A percentile compares a stretch with the other conserved stretches of the same genome.
These are phyloP conservation scores for Pediacus dermestoides DNA, from an alignment of 2,888 invertebrate species.

Conservation along the genomic window DNA sequence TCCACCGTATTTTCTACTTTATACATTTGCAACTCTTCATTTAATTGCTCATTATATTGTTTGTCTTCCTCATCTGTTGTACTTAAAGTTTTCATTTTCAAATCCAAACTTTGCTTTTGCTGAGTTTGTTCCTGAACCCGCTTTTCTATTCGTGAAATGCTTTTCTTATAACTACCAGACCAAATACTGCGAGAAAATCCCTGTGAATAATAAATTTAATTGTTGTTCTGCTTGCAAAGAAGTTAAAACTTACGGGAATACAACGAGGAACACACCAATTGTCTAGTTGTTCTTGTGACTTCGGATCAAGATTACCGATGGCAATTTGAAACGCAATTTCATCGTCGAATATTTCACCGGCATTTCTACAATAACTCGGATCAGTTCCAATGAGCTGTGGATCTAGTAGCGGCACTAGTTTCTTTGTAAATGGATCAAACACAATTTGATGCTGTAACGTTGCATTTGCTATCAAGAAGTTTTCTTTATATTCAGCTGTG, in stretches of 20 bases:
- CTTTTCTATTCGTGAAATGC: too few species aligned
- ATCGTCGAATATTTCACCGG: constrained; percentile 65
- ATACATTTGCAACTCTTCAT: too few species aligned
- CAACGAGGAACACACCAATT: constrained; percentile 39
- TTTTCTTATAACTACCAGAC: constrained; percentile 25
- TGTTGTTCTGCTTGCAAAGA: too few species aligned
- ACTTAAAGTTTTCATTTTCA: too few species aligned
- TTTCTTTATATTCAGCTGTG: constrained; percentile 79
- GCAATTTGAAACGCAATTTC: constrained; percentile 76
- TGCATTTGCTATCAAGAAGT: constrained; percentile 82
- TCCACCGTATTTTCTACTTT: too few species aligned
- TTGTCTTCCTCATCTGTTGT: too few species aligned
- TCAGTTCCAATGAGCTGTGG: constrained; percentile 59
- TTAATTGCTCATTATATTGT: too few species aligned
- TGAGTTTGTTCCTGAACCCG: too few species aligned
- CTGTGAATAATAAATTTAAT: constrained; percentile 15
- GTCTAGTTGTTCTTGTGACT: constrained; percentile 50
- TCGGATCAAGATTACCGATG: constrained; percentile 83
- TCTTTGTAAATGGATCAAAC: constrained; percentile 76
- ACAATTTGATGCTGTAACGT: constrained; percentile 94
- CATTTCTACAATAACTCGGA: constrained; percentile 64
- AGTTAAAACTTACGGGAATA: too few species aligned
- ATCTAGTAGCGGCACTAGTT: constrained; percentile 71
- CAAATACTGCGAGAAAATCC: constrained; percentile 29
- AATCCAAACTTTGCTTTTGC: too few species aligned